Base-by-base conservation (phyloP, 2,797 vertebrate genomes). In the Anguilla pacifica region DNA sequence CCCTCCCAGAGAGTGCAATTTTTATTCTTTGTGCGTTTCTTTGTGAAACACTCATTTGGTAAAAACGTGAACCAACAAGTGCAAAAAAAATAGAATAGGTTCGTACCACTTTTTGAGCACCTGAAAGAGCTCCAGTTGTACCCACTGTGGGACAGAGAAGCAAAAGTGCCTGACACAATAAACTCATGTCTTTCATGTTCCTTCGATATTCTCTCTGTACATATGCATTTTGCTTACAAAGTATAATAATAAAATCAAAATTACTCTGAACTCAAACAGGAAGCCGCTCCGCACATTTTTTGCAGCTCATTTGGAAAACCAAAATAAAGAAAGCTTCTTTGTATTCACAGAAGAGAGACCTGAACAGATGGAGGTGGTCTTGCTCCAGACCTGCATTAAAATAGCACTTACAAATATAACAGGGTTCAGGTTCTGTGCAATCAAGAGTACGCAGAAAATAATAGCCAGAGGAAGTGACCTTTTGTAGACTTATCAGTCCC, bases 311-410 rank as follows among this genome's bases (percentile, higher is more conserved):
- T 92, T 88, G 86, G 59, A 53, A 86, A 46, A 61, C 22, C 0
- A 31, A 19, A 39, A 17, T 6, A 83, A 31, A 88, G 87, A 92
- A 90, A 91, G 49, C 87, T 85, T 89, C 89, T 35, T 89, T 89
- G 93, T 25, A 6, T 94, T 93, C 91, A 94, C 90, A 92, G 91
- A 94, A 31, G 88, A 89, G 90, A 92, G 91, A 91, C 89, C 91
- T 93, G 92, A 92, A 95, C 92, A 91, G 92, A 90, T 93, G 91
- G 88, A 93, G 93, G 92, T 95, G 94, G 95, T 92, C 94, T 92
- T 94, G 93, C 89, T 94, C 93, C 93, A 90, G 91, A 94, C 95
- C 95, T 95, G 94, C 95, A 95, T 96, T 95, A 96, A 95, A 94
- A 92, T 91, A 91, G 89, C 88, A 74, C 91, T 90, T 91, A 93